Evolutionary conservation across 2,888 invertebrate species (phyloP).

Genomic region (Andrena trimmerana): DNA sequence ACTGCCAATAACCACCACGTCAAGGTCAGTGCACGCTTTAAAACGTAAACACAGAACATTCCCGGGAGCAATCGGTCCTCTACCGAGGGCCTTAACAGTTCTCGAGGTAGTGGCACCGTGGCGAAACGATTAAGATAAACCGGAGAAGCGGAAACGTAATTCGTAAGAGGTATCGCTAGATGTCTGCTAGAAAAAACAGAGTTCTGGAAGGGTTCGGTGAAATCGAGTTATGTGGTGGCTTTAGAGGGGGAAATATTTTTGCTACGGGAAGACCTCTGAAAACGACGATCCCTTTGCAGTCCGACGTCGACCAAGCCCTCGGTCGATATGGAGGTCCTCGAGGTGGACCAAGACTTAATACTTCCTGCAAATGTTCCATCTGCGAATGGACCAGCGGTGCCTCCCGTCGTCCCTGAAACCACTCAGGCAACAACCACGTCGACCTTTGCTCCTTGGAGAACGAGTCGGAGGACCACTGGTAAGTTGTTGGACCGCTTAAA

Average conservation of each 20-base stretch:
- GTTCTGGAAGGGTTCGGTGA: conserved; percentile 24
- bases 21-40: conserved; percentile 84
- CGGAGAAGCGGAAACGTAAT: conserved; percentile 23
- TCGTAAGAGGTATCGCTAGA: conserved; percentile 29
- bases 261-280: conserved; percentile 30
- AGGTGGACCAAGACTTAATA: conserved; percentile 73
- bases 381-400: conserved; percentile 75
- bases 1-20: conserved; percentile 87
- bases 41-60: background rate
- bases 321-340: conserved; percentile 78
- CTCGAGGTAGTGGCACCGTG: background rate
- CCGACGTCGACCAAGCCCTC: conserved; percentile 79
- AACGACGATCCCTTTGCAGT: conserved; percentile 69
- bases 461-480: conserved; percentile 83
- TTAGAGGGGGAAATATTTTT: conserved; percentile 51
- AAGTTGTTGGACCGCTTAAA: conserved; percentile 44
- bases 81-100: background rate
- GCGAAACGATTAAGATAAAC: background rate
- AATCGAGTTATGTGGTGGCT: conserved; percentile 36
- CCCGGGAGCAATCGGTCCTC: no score
- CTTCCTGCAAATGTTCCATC: conserved; percentile 73
- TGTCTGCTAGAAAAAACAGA: conserved; percentile 21
- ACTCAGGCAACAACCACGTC: conserved; percentile 83
- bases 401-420: conserved; percentile 76
- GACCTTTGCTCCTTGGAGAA: conserved; percentile 82